Conservation (phyloP, 2,888 invertebrate species). For the Sepioteuthis lessoniana region DNA sequence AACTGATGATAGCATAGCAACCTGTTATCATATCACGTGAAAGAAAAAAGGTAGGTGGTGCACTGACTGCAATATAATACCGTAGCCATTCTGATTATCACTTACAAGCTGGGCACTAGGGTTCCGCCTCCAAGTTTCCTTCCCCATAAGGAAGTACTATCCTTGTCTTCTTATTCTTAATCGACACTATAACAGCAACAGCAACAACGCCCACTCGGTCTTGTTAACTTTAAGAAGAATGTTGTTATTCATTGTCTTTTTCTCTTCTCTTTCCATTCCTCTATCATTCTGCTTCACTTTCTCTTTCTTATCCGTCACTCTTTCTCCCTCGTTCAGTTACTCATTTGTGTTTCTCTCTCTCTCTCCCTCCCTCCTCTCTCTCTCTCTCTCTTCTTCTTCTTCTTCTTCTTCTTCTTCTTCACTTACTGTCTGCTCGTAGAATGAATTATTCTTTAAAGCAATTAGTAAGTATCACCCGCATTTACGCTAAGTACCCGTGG, state of each 20-base stretch:
- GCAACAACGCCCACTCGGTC: conserved; percentile 17
- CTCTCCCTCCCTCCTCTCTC: neutral
- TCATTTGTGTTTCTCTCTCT: neutral
- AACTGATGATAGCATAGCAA: neutral
- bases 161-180: neutral
- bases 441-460: neutral
- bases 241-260: neutral
- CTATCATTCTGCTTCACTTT: neutral
- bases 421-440: neutral
- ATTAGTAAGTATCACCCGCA: neutral
- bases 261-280: neutral
- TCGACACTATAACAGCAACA: neutral
- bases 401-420: neutral
- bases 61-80: neutral
- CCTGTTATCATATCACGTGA: neutral
- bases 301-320: neutral
- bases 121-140: neutral
- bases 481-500: neutral
- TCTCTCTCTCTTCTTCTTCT: neutral
- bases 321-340: neutral
- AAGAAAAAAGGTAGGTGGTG: neutral
- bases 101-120: neutral
- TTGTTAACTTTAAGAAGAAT: neutral
- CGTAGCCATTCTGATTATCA: neutral
- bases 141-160: neutral